Conservation (phyloP, 64 coral and sea anemone species). For the Porites australiensis region DNA sequence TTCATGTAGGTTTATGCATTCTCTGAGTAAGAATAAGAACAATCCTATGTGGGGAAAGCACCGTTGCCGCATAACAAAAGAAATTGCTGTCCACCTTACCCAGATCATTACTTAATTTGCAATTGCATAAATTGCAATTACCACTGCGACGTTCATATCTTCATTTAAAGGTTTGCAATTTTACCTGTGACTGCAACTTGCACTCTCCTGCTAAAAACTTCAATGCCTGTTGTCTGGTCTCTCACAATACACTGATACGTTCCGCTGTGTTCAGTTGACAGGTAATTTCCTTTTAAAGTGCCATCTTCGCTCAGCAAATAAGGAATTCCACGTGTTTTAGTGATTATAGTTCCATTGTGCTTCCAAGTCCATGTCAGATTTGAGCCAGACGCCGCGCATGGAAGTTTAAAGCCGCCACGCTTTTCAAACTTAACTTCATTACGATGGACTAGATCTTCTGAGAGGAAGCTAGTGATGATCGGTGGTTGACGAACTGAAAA, state of each 20-base stretch:
- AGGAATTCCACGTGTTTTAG: background rate
- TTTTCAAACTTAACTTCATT: background rate
- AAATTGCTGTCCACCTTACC: too few species aligned
- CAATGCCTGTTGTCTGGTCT: conserved; percentile 11
- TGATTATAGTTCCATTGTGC: background rate
- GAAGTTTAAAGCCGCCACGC: background rate
- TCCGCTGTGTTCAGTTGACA: conserved; percentile 17
- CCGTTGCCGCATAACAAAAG: too few species aligned
- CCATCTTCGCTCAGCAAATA: background rate
- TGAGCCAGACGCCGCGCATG: background rate
- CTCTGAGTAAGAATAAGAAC: too few species aligned
- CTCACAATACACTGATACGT: conserved; percentile 62
- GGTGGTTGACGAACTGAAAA: background rate
- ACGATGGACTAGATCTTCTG: background rate
- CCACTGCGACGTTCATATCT: too few species aligned
- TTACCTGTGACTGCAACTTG: conserved; percentile 61
- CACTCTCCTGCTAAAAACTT: conserved; percentile 56
- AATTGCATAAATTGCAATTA: too few species aligned
- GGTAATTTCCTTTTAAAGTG: conserved; percentile 14
- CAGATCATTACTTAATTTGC: too few species aligned
- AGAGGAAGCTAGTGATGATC: background rate
- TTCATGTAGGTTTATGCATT: too few species aligned
- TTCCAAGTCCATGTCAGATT: conserved; percentile 35
- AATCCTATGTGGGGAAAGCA: too few species aligned
- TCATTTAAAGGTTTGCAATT: background rate